Base-by-base conservation (phyloP, 30 jellyfish, hydroid and myxozoan genomes). In the Aurelia aurita region DNA sequence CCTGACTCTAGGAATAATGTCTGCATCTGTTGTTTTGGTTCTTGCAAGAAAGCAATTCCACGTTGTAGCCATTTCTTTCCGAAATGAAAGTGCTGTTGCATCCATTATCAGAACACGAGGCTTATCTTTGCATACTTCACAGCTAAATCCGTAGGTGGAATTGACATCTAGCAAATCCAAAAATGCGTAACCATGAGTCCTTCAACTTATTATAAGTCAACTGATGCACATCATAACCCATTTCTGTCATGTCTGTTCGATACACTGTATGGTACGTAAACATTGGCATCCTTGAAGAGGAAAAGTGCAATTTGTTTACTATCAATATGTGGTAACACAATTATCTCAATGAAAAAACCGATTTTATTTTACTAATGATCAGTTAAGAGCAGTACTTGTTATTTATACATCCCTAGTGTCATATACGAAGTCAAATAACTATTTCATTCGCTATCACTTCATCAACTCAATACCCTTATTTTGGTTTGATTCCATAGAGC, bases 1-100 rank as follows among this genome's bases (percentile, higher is more conserved):
- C 78, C 78, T 66, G 78, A 66, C 78, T 66, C 78, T 66, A 2
- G 78, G 60, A 28, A 66, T 66, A 66, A 28, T 3, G 54, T 66
- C 49, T 34, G 57, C 29, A 34, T 66, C 54, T 18, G 34, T 21
- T 45, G 78, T 21, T 0, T 66, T 66, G 21, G 28, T 66, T 66
- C 60, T 66, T 23, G 55, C 78, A 0, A 66, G 34, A 44, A 66
- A 66, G 34, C 78, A 34, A 28, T 66, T 66, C 78, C 78, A 66
- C 21, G 78, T 66, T 26, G 16, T 62, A 13, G 27, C 43, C 43
- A 20, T 62, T 27, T 62, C 78, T 49, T 66, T 66, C 78, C 57
- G 54, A 66, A 66, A 66, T 27, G 78, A 66, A 22, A 66, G 25
- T 45, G 57, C 21, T 2, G 78, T 23, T 66, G 78, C 78, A 66